phyloP scores from a whole-genome alignment of 2,113 vertebrate genomes.

The Sander vitreus region DNA sequence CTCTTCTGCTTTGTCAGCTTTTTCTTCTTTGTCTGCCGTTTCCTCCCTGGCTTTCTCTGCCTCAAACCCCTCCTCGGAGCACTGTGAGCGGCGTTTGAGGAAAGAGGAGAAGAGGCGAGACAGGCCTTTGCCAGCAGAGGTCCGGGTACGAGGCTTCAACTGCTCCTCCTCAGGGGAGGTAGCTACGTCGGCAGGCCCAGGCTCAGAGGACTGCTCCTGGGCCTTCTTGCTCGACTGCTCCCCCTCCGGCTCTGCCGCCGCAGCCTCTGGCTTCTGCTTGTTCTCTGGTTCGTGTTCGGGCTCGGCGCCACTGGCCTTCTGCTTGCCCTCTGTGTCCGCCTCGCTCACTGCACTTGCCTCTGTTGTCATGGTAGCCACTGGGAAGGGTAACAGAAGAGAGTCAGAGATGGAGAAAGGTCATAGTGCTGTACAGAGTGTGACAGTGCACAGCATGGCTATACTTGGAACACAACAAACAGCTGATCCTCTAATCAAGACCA shows the following conservation, averaged over 20 bases:
- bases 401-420: conserved; percentile 72
- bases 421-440: conserved; percentile 23
- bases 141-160: conserved; percentile 83
- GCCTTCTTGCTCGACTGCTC: conserved; percentile 66
- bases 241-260: conserved; percentile 47
- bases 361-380: conserved; percentile 95
- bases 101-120: conserved; percentile 93
- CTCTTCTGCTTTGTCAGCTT: conserved; percentile 47
- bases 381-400: conserved; percentile 65
- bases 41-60: conserved; percentile 75
- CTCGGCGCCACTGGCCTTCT: conserved; percentile 65
- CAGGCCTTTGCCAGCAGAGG: conserved; percentile 89
- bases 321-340: conserved; percentile 80
- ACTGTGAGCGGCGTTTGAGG: conserved; percentile 93
- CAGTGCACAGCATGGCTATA: conserved; percentile 12
- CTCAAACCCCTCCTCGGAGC: conserved; percentile 86
- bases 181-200: conserved; percentile 63
- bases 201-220: conserved; percentile 71
- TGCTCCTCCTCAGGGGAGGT: conserved; percentile 85
- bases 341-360: conserved; percentile 87
- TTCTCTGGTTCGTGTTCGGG: conserved; percentile 67
- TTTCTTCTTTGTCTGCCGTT: conserved; percentile 68
- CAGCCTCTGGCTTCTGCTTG: conserved; percentile 62
- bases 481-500: neutral
- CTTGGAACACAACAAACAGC: conserved; percentile 51